Conservation (phyloP, 37 sponge, comb jelly and placozoan genomes). For the Hormiphora californensis region DNA sequence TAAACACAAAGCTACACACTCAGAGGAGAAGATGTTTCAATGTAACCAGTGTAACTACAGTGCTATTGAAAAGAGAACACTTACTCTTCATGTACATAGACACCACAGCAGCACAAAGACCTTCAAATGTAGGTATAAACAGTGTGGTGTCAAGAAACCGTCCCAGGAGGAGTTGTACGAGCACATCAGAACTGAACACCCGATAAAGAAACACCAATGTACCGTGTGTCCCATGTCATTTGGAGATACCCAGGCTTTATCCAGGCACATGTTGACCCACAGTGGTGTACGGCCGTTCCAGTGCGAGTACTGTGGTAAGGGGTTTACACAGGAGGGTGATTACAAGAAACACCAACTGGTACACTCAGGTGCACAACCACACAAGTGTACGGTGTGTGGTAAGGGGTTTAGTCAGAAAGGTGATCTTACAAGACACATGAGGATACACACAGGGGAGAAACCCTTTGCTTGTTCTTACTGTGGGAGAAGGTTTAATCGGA, state of each 20-base stretch:
- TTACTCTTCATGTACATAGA: not conserved
- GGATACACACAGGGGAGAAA: conserved; percentile 40
- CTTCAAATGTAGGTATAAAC: conserved; percentile 10
- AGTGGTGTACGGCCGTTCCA: not conserved
- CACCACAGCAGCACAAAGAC: conserved; percentile 36
- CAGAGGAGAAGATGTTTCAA: not conserved
- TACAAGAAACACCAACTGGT: not conserved
- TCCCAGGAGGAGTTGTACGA: conserved; percentile 32
- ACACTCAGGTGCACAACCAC: conserved; percentile 18
- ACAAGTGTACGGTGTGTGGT: conserved; percentile 32
- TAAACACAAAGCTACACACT: not conserved
- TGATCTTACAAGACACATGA: conserved; percentile 1
- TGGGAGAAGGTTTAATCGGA: not conserved
- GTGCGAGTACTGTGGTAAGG: conserved; percentile 38
- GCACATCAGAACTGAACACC: conserved; percentile 48
- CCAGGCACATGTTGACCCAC: conserved; percentile 16
- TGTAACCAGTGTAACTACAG: conserved; percentile 19
- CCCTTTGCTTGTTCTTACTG: conserved; percentile 1
- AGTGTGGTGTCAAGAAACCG: conserved; percentile 35
- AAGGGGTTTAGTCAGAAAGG: not conserved
- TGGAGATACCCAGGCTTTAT: not conserved
- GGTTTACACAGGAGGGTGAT: not conserved
- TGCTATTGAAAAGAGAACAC: not conserved
- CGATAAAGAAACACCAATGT: not conserved
- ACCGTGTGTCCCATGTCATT: conserved; percentile 29